These are phyloP conservation scores for Apocrypta bakeri DNA, from an alignment of 1,140 invertebrate genomes.

Conservation along the genomic window DNA sequence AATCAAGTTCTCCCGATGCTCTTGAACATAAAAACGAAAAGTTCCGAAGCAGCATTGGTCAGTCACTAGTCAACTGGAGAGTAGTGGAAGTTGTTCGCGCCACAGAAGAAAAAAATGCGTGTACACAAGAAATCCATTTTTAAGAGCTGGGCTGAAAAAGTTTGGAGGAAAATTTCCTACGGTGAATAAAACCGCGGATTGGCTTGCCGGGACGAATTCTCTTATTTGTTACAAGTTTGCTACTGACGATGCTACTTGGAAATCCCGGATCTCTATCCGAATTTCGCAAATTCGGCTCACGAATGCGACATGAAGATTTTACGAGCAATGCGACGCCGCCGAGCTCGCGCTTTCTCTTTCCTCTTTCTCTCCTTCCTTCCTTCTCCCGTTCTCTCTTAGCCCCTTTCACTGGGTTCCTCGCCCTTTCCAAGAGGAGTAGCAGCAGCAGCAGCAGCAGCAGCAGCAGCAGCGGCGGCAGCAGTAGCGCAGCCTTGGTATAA, in stretches of 20 bases:
- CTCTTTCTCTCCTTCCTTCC: not conserved
- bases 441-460: too few species aligned
- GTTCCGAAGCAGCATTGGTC: too few species aligned
- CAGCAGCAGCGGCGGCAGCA: too few species aligned
- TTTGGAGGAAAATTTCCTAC: constrained; percentile 9
- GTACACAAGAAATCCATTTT: constrained; percentile 47
- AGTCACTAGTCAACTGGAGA: too few species aligned
- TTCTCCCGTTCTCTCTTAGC: not conserved
- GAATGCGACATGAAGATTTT: constrained; percentile 55
- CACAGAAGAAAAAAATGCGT: not conserved
- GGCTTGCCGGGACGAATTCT: constrained; percentile 20
- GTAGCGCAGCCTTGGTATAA: not conserved
- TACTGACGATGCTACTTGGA: constrained; percentile 37
- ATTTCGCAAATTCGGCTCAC: constrained; percentile 52
- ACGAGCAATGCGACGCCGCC: constrained; percentile 47
- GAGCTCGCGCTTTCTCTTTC: constrained; percentile 8
- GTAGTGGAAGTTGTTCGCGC: not conserved
- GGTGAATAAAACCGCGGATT: constrained; percentile 19
- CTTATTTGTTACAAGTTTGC: constrained; percentile 49
- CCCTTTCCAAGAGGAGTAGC: too few species aligned
- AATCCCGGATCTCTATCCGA: constrained; percentile 42
- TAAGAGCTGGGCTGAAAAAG: constrained; percentile 25
- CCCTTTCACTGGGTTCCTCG: not conserved
- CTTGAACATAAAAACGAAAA: not conserved
- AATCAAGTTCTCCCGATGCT: constrained; percentile 21